Percentiles rank a stretch among this genome's conserved stretches.
Evolutionary conservation across 2,797 vertebrate species (phyloP).

Genomic region (Paramormyrops hopkinsi): DNA sequence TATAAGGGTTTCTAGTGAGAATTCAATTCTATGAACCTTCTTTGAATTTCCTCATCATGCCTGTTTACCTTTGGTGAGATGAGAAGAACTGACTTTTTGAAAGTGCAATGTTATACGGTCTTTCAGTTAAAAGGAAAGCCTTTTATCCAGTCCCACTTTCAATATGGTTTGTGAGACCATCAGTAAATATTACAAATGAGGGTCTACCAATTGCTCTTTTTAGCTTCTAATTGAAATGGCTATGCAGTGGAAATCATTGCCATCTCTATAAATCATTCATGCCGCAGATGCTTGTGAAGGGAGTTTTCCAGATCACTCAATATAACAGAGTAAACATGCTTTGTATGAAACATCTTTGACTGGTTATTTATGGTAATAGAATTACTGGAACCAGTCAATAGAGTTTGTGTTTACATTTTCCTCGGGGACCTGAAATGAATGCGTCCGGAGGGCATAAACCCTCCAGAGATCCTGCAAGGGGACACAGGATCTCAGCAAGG

Average conservation of each 20-base stretch:
- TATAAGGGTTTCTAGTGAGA: not conserved
- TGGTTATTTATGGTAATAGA: conserved; percentile 7
- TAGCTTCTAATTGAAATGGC: not conserved
- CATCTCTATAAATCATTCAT: not conserved
- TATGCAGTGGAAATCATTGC: not conserved
- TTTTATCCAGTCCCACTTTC: not conserved
- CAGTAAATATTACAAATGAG: not conserved
- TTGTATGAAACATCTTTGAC: not conserved
- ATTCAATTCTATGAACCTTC: not conserved
- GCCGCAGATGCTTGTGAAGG: not conserved
- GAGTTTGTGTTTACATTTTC: not conserved
- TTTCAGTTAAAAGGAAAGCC: not conserved
- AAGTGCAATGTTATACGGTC: not conserved
- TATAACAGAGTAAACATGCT: not conserved
- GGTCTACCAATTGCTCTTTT: not conserved
- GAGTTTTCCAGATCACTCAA: not conserved
- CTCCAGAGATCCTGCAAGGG: not conserved
- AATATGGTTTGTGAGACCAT: not conserved
- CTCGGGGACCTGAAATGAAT: not conserved
- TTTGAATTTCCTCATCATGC: not conserved
- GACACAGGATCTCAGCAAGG: not conserved
- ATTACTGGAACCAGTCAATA: not conserved
- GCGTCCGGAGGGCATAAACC: not conserved
- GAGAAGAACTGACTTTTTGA: not conserved
- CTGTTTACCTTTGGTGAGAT: not conserved